These are phyloP conservation scores for Andricus quercusramuli DNA, from an alignment of 2,888 invertebrate genomes.

Conservation along the genomic window DNA sequence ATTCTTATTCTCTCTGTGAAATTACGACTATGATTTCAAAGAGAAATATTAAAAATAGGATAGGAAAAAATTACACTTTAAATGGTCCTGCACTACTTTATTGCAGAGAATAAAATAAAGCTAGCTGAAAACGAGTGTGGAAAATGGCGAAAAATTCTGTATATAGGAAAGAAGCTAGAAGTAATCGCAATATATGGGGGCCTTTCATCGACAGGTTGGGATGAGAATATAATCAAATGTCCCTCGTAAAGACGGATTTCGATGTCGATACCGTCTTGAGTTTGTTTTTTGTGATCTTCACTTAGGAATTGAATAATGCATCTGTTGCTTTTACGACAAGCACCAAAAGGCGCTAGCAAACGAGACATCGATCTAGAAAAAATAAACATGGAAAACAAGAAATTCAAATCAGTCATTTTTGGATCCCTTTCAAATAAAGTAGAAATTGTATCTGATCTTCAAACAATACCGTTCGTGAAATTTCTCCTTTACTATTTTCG, in stretches of 20 bases:
- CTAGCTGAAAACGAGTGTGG: not conserved
- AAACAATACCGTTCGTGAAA: not conserved
- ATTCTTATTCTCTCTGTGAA: too few relatives aligned
- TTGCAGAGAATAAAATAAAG: slow-evolving; percentile 21
- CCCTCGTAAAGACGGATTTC: not conserved
- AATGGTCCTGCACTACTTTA: not conserved
- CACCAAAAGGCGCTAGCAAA: not conserved
- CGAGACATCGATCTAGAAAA: not conserved
- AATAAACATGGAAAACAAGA: not conserved
- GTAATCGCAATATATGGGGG: slow-evolving; percentile 8
- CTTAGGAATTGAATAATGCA: slow-evolving; percentile 7
- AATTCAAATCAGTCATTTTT: not conserved
- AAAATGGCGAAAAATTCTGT: slow-evolving; percentile 11
- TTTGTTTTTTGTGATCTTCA: not conserved
- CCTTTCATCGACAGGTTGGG: slow-evolving; percentile 6
- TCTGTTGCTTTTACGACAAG: not conserved
- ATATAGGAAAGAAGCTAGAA: slow-evolving; percentile 4
- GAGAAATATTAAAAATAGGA: too few relatives aligned
- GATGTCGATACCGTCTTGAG: not conserved
- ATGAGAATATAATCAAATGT: slow-evolving; percentile 1
- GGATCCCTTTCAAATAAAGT: not conserved
- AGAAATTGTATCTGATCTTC: not conserved
- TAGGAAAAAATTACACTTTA: not conserved
- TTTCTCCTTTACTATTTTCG: too few relatives aligned
- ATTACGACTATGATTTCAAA: too few relatives aligned